Evolutionary conservation across 2,797 vertebrate genomes (phyloP), one percentile per base, ranked within the genome.

Genomic region (Poeciliopsis turneri): DNA sequence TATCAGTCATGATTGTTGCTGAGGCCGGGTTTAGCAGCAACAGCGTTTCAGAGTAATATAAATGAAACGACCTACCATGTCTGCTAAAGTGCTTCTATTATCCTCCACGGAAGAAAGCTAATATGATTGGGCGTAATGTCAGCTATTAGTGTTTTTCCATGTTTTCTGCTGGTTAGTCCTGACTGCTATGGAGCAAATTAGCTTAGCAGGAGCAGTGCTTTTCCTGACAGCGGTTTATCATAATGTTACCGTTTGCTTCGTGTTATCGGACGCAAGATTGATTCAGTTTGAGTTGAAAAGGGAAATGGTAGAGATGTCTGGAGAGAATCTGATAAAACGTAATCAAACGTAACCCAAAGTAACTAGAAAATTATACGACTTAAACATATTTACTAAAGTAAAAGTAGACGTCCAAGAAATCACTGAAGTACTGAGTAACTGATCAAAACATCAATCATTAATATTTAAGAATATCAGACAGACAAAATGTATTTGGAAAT

Each of bases 91-190:
- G 70, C 13, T 84, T 70, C 74, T 74, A 70, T 72, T 13, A 78
- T 72, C 36, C 84, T 74, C 74, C 66, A 82, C 45, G 30, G 78
- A 75, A 77, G 80, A 74, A 74, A 74, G 84, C 82, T 73, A 83
- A 81, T 82, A 81, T 86, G 86, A 89, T 78, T 72, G 51, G 85
- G 45, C 74, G 74, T 69, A 57, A 90, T 92, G 85, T 85, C 59
- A 53, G 47, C 30, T 51, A 7, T 84, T 71, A 72, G 49, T 71
- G 16, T 55, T 49, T 71, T 41, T 47, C 41, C 59, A 25, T 70
- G 18, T 75, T n/a, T 82, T 77, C 75, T 78, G 47, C 20, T 68
- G 78, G 70, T 23, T 33, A 39, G 30, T 69, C 71, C 75, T 23
- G 28, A 64, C 82, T 87, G 74, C 76, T 71, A 13, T 10, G 10